These are phyloP conservation scores for Xenopus petersii DNA, from an alignment of 2,797 vertebrate genomes.

Conservation along the genomic window DNA sequence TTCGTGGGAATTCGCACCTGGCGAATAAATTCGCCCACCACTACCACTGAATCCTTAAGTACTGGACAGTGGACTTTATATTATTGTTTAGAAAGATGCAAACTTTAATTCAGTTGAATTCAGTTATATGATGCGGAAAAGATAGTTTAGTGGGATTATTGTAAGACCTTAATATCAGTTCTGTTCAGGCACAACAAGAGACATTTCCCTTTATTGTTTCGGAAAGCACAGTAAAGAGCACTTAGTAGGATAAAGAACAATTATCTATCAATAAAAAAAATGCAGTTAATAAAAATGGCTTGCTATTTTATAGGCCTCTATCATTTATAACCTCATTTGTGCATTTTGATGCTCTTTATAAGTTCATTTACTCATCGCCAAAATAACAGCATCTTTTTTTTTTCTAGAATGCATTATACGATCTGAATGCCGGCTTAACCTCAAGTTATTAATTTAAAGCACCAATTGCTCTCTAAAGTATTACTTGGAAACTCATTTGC, in stretches of 20 bases:
- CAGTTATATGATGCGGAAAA: too few relatives aligned
- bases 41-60: too few relatives aligned
- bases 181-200: not conserved
- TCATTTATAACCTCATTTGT: conserved; percentile 37
- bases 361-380: conserved; percentile 35
- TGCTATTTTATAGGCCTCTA: conserved; percentile 20
- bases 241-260: conserved; percentile 11
- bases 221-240: not conserved
- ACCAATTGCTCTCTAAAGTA: conserved; percentile 44
- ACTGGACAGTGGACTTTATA: too few relatives aligned
- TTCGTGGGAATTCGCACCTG: too few relatives aligned
- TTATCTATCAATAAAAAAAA: conserved; percentile 10
- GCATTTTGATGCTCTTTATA: conserved; percentile 28
- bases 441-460: conserved; percentile 36
- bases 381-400: conserved; percentile 28
- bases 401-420: conserved; percentile 33
- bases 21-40: too few relatives aligned
- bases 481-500: conserved; percentile 44
- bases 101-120: too few relatives aligned
- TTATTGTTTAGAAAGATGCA: too few relatives aligned
- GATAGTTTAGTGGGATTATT: not conserved
- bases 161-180: not conserved
- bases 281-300: conserved; percentile 20
- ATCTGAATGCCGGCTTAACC: conserved; percentile 42
- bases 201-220: not conserved